A percentile compares a stretch with the other conserved stretches of the same genome.
Evolutionary conservation across 2,888 invertebrate genomes (phyloP).

Genomic region (Platycnemis pennipes): DNA sequence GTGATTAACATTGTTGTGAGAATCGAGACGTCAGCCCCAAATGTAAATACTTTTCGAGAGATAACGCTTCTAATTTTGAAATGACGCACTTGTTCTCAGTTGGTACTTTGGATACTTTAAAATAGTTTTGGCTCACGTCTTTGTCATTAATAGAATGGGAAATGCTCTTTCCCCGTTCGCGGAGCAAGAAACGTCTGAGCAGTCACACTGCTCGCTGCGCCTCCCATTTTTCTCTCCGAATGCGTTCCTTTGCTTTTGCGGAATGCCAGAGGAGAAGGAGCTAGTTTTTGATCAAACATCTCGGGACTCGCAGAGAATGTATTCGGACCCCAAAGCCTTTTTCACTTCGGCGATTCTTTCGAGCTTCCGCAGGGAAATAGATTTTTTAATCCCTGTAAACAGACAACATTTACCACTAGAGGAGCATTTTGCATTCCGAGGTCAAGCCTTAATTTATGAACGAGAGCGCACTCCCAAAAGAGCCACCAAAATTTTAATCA

Average conservation of each 20-base stretch:
- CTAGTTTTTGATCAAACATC: constrained; percentile 10
- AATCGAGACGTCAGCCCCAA: too few relatives aligned
- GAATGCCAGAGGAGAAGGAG: not conserved
- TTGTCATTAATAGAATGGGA: not conserved
- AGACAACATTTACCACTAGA: not conserved
- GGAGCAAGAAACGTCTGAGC: not conserved
- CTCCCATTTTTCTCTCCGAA: not conserved
- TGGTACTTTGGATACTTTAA: not conserved
- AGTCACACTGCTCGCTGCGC: not conserved
- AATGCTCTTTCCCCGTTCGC: not conserved
- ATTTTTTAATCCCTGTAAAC: not conserved
- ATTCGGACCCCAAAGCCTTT: not conserved
- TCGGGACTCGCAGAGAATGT: not conserved
- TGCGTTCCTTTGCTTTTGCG: not conserved
- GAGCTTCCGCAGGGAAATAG: not conserved
- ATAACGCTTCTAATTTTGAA: not conserved
- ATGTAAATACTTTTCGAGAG: not conserved
- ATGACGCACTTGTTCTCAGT: not conserved
- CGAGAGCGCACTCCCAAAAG: not conserved
- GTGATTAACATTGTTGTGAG: too few relatives aligned
- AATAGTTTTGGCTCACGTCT: not conserved
- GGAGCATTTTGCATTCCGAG: not conserved
- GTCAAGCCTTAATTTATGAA: not conserved
- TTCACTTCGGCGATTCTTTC: not conserved
- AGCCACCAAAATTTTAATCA: not conserved